Evolutionary conservation across 2,797 vertebrate genomes (phyloP).

Genomic region (Taenioides sp.): DNA sequence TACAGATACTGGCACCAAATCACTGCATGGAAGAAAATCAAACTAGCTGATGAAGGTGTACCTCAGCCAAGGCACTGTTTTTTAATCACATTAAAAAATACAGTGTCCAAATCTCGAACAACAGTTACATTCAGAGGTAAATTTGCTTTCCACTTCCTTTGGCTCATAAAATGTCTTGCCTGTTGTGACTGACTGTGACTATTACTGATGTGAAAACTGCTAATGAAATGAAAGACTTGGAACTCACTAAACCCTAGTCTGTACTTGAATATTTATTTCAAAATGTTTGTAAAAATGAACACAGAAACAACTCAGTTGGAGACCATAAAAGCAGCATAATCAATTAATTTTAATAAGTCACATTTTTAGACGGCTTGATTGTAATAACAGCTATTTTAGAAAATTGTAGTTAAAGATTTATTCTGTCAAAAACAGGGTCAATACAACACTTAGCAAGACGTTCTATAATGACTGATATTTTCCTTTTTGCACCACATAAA

Average conservation of each 20-base stretch:
- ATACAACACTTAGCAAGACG: not conserved
- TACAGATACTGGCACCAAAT: no score
- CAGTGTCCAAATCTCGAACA: no score
- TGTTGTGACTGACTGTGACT: no score
- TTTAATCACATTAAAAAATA: no score
- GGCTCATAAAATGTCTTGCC: no score
- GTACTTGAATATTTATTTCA: not conserved
- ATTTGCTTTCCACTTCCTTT: no score
- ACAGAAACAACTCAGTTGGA: conserved; percentile 9
- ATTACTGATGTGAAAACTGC: no score
- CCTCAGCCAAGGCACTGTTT: no score
- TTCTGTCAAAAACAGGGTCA: not conserved
- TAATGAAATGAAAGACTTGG: no score
- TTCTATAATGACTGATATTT: not conserved
- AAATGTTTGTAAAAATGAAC: conserved; percentile 16
- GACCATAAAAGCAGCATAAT: not conserved
- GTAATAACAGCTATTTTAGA: conserved; percentile 6
- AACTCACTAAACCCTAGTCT: not conserved
- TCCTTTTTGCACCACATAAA: not conserved
- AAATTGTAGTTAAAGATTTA: not conserved
- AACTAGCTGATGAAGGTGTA: no score
- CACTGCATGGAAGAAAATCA: no score
- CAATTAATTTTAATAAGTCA: not conserved
- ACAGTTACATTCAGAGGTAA: no score
- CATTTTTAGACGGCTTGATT: conserved; percentile 1